phyloP scores from a whole-genome alignment of 2,113 vertebrate species.

The Nesoenas mayeri region DNA sequence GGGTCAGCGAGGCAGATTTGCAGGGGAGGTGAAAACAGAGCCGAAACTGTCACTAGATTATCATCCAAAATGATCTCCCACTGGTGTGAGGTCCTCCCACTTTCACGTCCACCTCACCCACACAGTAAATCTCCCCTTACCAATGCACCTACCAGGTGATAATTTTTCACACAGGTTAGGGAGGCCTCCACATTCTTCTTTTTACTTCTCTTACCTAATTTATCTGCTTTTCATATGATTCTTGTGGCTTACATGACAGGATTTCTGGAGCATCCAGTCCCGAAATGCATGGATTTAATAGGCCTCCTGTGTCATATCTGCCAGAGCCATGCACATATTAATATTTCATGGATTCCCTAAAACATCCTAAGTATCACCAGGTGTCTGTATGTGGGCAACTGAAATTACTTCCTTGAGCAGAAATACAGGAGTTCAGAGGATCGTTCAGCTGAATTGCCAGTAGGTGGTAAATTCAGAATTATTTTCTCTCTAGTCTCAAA shows the following conservation, averaged over 20 bases:
- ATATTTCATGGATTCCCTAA: background rate
- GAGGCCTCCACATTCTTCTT: background rate
- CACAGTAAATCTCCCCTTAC: background rate
- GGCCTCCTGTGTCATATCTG: background rate
- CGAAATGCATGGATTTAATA: background rate
- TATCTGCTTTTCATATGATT: background rate
- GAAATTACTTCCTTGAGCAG: background rate
- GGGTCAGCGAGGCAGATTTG: background rate
- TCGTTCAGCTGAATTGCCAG: background rate
- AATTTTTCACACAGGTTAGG: background rate
- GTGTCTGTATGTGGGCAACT: background rate
- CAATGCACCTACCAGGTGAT: background rate
- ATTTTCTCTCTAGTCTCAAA: background rate
- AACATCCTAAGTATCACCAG: background rate
- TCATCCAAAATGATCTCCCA: background rate
- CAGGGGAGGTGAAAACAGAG: background rate
- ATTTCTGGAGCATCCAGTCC: background rate
- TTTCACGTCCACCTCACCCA: background rate
- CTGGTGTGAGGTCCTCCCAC: background rate
- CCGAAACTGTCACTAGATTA: background rate
- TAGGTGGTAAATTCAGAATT: background rate
- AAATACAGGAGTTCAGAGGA: background rate
- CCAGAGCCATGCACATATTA: background rate
- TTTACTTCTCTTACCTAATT: background rate
- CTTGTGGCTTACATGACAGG: background rate